Evolutionary conservation across 1,140 invertebrate genomes (phyloP), one percentile per base, ranked within the genome.

Genomic region (Oedothorax gibbosus): DNA sequence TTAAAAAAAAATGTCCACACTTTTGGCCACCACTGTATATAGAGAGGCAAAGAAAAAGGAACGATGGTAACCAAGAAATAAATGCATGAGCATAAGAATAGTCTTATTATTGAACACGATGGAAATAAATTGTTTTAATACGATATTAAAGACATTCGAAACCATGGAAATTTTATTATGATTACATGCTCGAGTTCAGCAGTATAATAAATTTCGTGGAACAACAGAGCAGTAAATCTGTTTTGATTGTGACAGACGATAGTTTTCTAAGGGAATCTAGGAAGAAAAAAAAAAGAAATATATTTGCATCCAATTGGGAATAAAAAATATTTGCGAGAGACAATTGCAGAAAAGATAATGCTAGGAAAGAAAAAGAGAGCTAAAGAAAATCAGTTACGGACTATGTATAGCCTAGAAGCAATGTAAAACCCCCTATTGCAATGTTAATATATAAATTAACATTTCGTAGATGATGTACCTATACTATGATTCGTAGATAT

Each of bases 151-250:
- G 18, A 66, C 11, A 12, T 21, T 0, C 10, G 5, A 6, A n/a
- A 50, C 15, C 18, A 14, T 6, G 6, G 21, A 5, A 49, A 50
- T 35, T 77, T 77, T 77, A 77, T 77, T 77, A 60, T 10, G 57
- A 64, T 77, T 50, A 50, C 64, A 77, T 77, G 60, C 57, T 20
- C 35, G 35, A 77, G 73, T 50, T 77, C 56, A 62, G 50, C 14
- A 53, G 35, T 56, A 49, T 60, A 49, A 77, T 77, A 77, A 77
- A 77, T 77, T 62, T 77, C 57, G 56, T 77, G 10, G 73, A 77
- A 77, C 73, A 77, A 77, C 73, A 64, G 60, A 77, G 57, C 20
- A n/a, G 73, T 77, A 77, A 77, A 77, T 77, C 60, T 64, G 35
- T 35, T 77, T 62, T 51, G 51, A 77, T 77, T 77, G 60, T 50